Base-by-base conservation (phyloP, 1,140 invertebrate species). In the Venturia canescens region DNA sequence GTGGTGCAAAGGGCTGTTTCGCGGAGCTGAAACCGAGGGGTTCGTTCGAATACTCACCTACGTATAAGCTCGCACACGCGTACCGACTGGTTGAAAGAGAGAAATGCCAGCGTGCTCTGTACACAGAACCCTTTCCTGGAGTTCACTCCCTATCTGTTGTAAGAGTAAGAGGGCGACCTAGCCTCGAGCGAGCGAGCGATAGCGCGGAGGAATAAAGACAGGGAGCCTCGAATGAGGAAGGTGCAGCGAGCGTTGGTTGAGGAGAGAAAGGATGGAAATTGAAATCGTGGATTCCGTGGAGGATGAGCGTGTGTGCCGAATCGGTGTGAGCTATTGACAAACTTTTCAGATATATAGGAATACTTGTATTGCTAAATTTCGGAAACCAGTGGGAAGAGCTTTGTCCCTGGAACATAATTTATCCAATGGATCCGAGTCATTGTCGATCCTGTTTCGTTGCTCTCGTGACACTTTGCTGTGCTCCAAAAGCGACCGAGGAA, bases 341-440 rank as follows among this genome's bases (percentile, higher is more conserved):
- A 88, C 86, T 88, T 88, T 88, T 84, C 83, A 88, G 83, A 88
- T 88, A 88, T 88, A 88, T 87, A 87, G 82, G 86, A 87, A 88
- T 87, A 87, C 84, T 88, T 87, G 86, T 87, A 87, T 87, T 84
- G 83, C 81, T 83, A 86, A 84, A 84, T 83, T 80, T 53, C 34
- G 67, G 13, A n/a, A 74, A 53, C 31, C 21, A 18, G 31, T 1
- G 53, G 9, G 11, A 3, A 26, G 3, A 26, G 60, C 23, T 66
- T 26, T 66, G 23, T 66, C 53, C 4, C 53, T 18, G 4, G 21
- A 66, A 29, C n/a, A 66, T n/a, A 23, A 11, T 26, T 26, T 66
- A 57, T 57, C n/a, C 53, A 16, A 57, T 57, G 38, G 38, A 44
- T 44, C 11, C 38, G 13, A 4, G 5, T 5, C 38, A 44, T 44